Evolutionary conservation across 1,140 invertebrate genomes (phyloP).

Genomic region (Portunus trituberculatus): DNA sequence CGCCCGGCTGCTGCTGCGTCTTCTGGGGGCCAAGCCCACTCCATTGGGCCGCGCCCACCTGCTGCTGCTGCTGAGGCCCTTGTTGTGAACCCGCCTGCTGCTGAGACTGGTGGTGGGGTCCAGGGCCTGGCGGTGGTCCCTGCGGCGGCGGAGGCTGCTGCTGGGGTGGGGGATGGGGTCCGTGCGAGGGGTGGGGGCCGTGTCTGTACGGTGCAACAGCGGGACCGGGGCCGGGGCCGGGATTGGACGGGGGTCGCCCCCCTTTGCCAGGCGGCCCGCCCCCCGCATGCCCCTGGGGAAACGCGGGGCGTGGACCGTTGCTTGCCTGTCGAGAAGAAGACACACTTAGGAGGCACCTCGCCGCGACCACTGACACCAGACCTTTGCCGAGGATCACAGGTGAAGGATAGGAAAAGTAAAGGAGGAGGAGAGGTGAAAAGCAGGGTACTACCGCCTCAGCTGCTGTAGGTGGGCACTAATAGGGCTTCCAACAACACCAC

Average conservation of each 20-base stretch:
- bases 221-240: slow-evolving; percentile 58
- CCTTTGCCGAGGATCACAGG: background rate
- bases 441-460: background rate
- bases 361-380: background rate
- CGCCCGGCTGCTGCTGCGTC: slow-evolving; percentile 32
- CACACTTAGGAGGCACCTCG: background rate
- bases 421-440: background rate
- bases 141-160: slow-evolving; percentile 57
- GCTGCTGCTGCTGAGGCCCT: slow-evolving; percentile 23
- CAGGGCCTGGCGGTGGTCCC: slow-evolving; percentile 39
- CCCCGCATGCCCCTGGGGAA: slow-evolving; percentile 61
- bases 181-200: slow-evolving; percentile 50
- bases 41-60: slow-evolving; percentile 22
- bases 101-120: slow-evolving; percentile 40
- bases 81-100: slow-evolving; percentile 55
- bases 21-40: slow-evolving; percentile 39
- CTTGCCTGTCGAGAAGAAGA: slow-evolving; percentile 54
- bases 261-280: slow-evolving; percentile 70
- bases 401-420: background rate
- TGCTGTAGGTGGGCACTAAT: background rate
- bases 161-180: slow-evolving; percentile 47
- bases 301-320: slow-evolving; percentile 69
- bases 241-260: slow-evolving; percentile 73
- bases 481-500: background rate
- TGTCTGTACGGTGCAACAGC: slow-evolving; percentile 65